Evolutionary conservation across 2,113 vertebrate species (phyloP).

Genomic region (Rhinogobius similis): DNA sequence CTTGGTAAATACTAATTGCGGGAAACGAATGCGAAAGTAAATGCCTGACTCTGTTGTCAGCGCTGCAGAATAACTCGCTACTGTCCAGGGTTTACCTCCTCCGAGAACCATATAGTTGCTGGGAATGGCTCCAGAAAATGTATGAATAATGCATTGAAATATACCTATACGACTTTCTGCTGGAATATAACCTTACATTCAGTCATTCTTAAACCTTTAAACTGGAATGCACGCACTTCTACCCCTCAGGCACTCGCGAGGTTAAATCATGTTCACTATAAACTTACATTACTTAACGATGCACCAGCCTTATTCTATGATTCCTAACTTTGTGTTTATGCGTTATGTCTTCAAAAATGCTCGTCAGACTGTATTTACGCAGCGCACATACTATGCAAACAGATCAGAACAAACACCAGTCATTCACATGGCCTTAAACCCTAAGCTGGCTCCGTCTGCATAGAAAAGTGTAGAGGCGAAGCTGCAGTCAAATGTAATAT

Average conservation of each 20-base stretch:
- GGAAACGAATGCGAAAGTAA: not conserved
- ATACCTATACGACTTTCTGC: not conserved
- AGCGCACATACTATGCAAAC: conserved; percentile 1
- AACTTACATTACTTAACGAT: conserved; percentile 17
- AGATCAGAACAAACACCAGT: not conserved
- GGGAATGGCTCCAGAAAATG: not conserved
- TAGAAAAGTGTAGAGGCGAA: conserved; percentile 31
- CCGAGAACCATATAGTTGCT: not conserved
- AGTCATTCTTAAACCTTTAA: conserved; percentile 36
- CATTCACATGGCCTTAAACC: conserved; percentile 22
- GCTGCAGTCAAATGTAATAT: conserved; percentile 37
- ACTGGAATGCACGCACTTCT: not conserved
- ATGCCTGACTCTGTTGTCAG: not conserved
- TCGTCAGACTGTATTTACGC: not conserved
- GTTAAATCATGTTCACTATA: conserved; percentile 29
- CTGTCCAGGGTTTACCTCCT: not conserved
- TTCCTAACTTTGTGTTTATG: conserved; percentile 8
- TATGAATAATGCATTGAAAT: conserved; percentile 1
- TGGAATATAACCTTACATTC: conserved; percentile 51
- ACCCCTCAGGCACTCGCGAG: not conserved
- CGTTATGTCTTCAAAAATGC: too few species aligned
- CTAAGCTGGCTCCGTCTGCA: conserved; percentile 4
- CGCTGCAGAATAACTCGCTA: not conserved
- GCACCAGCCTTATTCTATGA: conserved; percentile 6
- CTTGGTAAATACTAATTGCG: not conserved